Evolutionary conservation across 2,888 invertebrate species (phyloP), one percentile per base, ranked within the genome.

Genomic region (Nephrocerus scutellatus): DNA sequence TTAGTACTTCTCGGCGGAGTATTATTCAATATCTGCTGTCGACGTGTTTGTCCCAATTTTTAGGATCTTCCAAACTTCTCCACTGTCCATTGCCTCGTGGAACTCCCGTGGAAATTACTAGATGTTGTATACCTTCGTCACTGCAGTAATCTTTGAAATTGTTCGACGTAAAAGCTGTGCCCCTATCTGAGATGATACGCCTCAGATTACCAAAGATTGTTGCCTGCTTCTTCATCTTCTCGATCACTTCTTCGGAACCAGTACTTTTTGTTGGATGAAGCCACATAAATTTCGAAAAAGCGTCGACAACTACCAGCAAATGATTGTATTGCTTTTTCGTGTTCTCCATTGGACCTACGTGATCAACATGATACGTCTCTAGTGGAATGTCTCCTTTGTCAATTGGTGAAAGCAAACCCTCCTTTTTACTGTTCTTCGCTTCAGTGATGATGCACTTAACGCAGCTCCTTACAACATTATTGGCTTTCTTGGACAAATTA

Each of bases 31-130:
- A 46, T 47, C 19, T 41, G 41, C 21, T 41, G 41, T 35, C 36
- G 9, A 57, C 40, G 25, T 44, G 13, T 44, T 49, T 51, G 36
- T 53, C 54, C 57, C 56, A 61, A 15, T 54, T 48, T 5, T 42
- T 39, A 1, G 57, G 54, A 7, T 57, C 48, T 7, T 54, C 53
- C 2, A 56, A 33, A n/a, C 58, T 43, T 28, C 62, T 57, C 2
- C 55, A 56, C 37, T 63, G 63, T 1, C 62, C 59, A 38, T 64
- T 62, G 6, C 56, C 55, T 30, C 60, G 30, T 6, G 40, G 40
- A 12, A 62, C 41, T 10, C 60, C 48, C 57, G 43, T 58, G 6
- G 35, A 15, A 2, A 51, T 30, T 35, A 59, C 55, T 23, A 57
- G 20, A 24, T 64, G 60, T n/a, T 29, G 14, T 6, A 36, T 29